phyloP scores from a whole-genome alignment of 2,797 vertebrate species.

The Nyctalus aviator region DNA sequence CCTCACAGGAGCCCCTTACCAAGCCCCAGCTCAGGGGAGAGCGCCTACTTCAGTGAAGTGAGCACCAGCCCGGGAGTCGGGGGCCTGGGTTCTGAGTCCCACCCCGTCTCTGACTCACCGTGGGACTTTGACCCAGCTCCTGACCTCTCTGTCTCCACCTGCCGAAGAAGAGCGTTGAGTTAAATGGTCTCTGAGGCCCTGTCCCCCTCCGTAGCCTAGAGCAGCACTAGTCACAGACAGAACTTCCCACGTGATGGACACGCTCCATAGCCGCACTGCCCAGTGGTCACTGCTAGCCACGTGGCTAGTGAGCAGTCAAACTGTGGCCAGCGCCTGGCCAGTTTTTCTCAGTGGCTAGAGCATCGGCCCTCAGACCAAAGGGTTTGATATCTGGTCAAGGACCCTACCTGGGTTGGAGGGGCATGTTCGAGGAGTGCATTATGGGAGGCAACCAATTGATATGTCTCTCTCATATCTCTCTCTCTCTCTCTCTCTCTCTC shows the following conservation, averaged over 20 bases:
- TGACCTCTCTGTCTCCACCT: background rate
- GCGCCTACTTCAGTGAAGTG: background rate
- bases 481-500: no score
- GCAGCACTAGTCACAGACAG: background rate
- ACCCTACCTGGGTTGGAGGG: background rate
- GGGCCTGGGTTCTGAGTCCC: background rate
- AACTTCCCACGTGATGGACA: background rate
- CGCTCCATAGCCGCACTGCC: background rate
- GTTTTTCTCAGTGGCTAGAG: background rate
- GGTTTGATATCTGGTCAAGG: background rate
- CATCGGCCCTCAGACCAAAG: background rate
- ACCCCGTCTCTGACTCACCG: background rate
- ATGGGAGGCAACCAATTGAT: background rate
- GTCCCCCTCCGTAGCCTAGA: background rate
- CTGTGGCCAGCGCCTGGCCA: background rate
- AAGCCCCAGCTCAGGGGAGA: constrained; percentile 1
- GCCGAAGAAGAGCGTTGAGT: background rate
- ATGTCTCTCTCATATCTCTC: background rate
- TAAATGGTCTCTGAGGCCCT: background rate
- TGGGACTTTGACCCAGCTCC: background rate
- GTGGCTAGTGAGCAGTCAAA: background rate
- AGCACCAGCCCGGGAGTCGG: background rate
- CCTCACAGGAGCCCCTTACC: background rate
- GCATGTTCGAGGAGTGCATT: background rate
- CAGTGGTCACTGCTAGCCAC: background rate